Conservation (phyloP, 2,797 vertebrate species). For the Sebastes vulpes region DNA sequence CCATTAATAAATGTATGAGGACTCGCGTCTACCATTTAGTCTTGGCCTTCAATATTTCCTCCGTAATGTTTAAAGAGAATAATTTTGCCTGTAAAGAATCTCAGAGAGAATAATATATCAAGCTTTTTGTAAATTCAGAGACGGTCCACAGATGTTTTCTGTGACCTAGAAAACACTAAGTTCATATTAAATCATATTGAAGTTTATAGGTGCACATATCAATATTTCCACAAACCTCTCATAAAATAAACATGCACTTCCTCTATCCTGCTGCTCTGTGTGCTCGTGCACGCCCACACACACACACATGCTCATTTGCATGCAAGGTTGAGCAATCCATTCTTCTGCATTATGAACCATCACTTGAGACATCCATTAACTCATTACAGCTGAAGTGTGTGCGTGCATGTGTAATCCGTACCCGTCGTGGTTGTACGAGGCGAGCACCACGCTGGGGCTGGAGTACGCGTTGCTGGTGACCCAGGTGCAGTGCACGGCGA, state of each 20-base stretch:
- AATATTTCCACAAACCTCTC: constrained; percentile 48
- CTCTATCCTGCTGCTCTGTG: not conserved
- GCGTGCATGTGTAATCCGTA: constrained; percentile 35
- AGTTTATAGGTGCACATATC: constrained; percentile 24
- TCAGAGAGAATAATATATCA: constrained; percentile 50
- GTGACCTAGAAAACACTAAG: constrained; percentile 50
- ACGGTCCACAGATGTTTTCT: constrained; percentile 17
- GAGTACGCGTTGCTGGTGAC: constrained; percentile 98
- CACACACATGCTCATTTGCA: constrained; percentile 8
- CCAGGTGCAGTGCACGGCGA: constrained; percentile 99
- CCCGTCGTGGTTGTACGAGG: constrained; percentile 98
- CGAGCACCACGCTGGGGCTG: constrained; percentile 96
- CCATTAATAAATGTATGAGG: constrained; percentile 68
- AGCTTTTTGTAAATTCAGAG: constrained; percentile 36
- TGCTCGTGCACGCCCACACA: not conserved
- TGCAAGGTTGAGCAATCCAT: constrained; percentile 5
- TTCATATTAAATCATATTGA: constrained; percentile 29
- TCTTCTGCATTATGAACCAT: constrained; percentile 6
- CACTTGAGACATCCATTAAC: not conserved
- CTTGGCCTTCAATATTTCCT: constrained; percentile 50
- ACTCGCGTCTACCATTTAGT: constrained; percentile 44
- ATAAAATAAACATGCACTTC: constrained; percentile 55
- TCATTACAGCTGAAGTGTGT: not conserved
- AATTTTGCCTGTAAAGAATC: constrained; percentile 43
- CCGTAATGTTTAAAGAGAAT: constrained; percentile 50